phyloP scores from a whole-genome alignment of 37 sponge, comb jelly and placozoan species.

The Beroe forskalii region DNA sequence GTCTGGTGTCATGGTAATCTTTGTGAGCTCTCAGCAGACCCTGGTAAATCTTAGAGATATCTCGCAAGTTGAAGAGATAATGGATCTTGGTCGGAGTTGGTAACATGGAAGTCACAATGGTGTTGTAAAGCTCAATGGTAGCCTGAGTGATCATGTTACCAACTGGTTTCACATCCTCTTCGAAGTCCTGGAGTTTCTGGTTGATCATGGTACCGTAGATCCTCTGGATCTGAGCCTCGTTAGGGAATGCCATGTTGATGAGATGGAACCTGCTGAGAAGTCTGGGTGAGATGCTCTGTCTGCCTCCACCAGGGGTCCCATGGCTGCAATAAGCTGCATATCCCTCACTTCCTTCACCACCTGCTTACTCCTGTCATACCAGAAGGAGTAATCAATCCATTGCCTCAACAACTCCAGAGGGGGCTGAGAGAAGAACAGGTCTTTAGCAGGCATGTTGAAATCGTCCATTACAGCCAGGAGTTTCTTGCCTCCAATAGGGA shows the following conservation, averaged over 20 bases:
- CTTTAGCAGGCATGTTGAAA: constrained; percentile 98
- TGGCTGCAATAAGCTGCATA: constrained; percentile 95
- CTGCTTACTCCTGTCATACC: constrained; percentile 94
- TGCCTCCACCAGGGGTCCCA: constrained; percentile 99
- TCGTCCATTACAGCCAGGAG: constrained; percentile 96
- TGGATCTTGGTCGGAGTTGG: constrained; percentile 98
- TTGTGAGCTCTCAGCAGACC: constrained; percentile 96
- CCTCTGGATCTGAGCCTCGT: constrained; percentile 93
- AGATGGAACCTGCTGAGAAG: constrained; percentile 93
- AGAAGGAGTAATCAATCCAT: constrained; percentile 98
- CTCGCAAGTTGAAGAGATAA: constrained; percentile 97
- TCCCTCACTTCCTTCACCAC: constrained; percentile 84
- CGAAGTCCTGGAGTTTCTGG: constrained; percentile 99
- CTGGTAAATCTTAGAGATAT: constrained; percentile 97
- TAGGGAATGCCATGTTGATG: constrained; percentile 98
- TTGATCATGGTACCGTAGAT: constrained; percentile 99
- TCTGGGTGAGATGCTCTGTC: constrained; percentile 88
- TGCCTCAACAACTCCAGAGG: constrained; percentile 94
- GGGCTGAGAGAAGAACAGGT: constrained; percentile 96
- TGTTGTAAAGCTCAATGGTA: constrained; percentile 48
- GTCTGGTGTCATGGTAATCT: constrained; percentile 95
- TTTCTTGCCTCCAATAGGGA: constrained; percentile 95
- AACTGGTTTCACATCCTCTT: constrained; percentile 96
- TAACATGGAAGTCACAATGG: constrained; percentile 70
- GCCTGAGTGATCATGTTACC: constrained; percentile 90